Conservation (phyloP, 1,140 invertebrate species). For the Condylostylus longicornis region DNA sequence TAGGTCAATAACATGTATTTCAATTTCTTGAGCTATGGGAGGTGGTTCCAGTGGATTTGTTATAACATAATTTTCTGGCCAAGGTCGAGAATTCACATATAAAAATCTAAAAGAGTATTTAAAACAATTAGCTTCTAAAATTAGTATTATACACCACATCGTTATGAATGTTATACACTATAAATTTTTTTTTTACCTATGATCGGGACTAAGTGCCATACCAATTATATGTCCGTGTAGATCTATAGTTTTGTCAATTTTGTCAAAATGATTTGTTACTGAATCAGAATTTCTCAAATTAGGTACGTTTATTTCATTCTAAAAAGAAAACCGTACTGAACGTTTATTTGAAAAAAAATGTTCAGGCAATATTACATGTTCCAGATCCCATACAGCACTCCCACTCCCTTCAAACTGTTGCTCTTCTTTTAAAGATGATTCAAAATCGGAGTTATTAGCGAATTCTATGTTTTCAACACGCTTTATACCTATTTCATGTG, state of each 20-base stretch:
- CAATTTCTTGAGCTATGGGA: constrained; percentile 81
- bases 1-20: constrained; percentile 79
- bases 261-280: constrained; percentile 58
- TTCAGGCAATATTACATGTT: constrained; percentile 1
- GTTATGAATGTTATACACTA: neutral
- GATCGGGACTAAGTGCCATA: constrained; percentile 75
- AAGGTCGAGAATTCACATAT: constrained; percentile 75
- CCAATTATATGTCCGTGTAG: constrained; percentile 81
- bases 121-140: too few species aligned
- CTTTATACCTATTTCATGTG: constrained; percentile 79
- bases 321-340: too few species aligned
- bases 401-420: too few species aligned
- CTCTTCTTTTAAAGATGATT: constrained; percentile 49
- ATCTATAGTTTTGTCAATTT: constrained; percentile 70
- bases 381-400: too few species aligned
- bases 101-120: too few species aligned
- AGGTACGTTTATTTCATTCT: too few species aligned
- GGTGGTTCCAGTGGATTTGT: constrained; percentile 66
- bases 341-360: constrained; percentile 28
- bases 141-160: neutral
- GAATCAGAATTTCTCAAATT: constrained; percentile 55
- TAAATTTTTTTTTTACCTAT: constrained; percentile 31
- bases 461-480: constrained; percentile 57
- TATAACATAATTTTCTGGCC: constrained; percentile 66
- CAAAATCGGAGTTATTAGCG: constrained; percentile 50